phyloP scores from a whole-genome alignment of 2,797 vertebrate species.

The Hippocampus kuda region DNA sequence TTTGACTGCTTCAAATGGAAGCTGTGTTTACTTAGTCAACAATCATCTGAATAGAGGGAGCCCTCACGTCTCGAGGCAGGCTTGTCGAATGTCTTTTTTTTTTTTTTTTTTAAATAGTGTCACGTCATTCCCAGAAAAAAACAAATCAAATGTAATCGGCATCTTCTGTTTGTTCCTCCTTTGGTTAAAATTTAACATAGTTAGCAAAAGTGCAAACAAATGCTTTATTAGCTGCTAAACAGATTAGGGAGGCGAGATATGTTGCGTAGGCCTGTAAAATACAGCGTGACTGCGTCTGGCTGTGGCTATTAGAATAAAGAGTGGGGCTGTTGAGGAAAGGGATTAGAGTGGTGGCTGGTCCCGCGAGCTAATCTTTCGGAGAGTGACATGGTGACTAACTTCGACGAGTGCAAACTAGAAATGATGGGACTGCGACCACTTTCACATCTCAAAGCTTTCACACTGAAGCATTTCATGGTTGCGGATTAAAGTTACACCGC shows the following conservation, averaged over 20 bases:
- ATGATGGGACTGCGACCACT: conserved; percentile 11
- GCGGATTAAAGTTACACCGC: not conserved
- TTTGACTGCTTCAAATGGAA: conserved; percentile 46
- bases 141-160: conserved; percentile 8
- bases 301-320: conserved; percentile 23
- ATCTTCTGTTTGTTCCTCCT: conserved; percentile 1
- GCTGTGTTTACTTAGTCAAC: conserved; percentile 53
- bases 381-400: conserved; percentile 49
- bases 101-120: conserved; percentile 13
- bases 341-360: conserved; percentile 48
- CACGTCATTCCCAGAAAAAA: conserved; percentile 12
- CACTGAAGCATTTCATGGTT: conserved; percentile 1
- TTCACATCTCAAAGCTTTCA: conserved; percentile 10
- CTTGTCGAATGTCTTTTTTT: conserved; percentile 28
- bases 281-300: conserved; percentile 22
- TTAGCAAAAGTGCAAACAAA: conserved; percentile 11
- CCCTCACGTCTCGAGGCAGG: conserved; percentile 22
- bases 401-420: conserved; percentile 22
- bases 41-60: conserved; percentile 29
- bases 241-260: conserved; percentile 45
- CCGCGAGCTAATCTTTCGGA: conserved; percentile 47
- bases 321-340: conserved; percentile 48
- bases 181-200: conserved; percentile 9
- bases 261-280: conserved; percentile 17
- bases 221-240: conserved; percentile 40